Evolutionary conservation across 2,113 vertebrate genomes (phyloP).

Genomic region (Sebastes fasciatus): DNA sequence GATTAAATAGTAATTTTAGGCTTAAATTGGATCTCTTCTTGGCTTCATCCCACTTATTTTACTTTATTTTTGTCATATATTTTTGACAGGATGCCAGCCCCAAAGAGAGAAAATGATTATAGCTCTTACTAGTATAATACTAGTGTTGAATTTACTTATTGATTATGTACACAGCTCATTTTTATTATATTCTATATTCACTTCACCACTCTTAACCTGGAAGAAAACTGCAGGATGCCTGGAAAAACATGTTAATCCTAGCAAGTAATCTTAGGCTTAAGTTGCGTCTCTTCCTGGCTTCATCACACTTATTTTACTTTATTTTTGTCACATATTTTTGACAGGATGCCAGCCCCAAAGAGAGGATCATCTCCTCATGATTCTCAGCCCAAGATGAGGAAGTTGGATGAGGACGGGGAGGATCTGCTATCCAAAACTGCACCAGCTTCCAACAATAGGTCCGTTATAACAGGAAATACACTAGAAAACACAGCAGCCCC

Average conservation of each 20-base stretch:
- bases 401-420: slow-evolving; percentile 76
- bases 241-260: neutral
- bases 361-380: slow-evolving; percentile 76
- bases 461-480: slow-evolving; percentile 61
- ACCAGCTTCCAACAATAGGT: slow-evolving; percentile 61
- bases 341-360: slow-evolving; percentile 85
- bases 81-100: too few relatives aligned
- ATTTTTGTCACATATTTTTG: slow-evolving; percentile 21
- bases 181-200: neutral
- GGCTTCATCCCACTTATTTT: too few relatives aligned
- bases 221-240: neutral
- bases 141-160: too few relatives aligned
- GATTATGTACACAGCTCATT: neutral
- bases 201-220: neutral
- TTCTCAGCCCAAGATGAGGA: slow-evolving; percentile 76
- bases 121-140: too few relatives aligned
- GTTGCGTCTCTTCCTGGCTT: neutral
- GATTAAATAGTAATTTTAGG: neutral
- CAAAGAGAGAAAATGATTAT: too few relatives aligned
- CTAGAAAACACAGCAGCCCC: slow-evolving; percentile 66
- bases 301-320: neutral
- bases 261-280: neutral
- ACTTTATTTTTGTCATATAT: too few relatives aligned
- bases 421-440: slow-evolving; percentile 59
- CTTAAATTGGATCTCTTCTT: too few relatives aligned